phyloP scores from a whole-genome alignment of 2,113 vertebrate species.

The Cyphomyrus plagiostoma region DNA sequence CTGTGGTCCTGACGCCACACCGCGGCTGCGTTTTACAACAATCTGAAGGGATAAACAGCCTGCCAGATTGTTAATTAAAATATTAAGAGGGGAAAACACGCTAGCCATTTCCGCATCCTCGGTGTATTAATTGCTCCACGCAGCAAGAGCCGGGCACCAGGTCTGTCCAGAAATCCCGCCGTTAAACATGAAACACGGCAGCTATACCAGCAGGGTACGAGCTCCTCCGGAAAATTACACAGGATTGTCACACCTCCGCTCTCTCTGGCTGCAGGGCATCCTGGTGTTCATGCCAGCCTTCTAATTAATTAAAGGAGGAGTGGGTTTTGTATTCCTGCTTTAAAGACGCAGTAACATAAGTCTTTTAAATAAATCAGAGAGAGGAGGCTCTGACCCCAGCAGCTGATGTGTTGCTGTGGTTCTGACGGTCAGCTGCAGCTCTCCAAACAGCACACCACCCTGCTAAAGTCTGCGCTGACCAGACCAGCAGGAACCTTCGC shows the following conservation, averaged over 20 bases:
- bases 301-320: slow-evolving; percentile 1
- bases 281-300: background rate
- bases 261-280: background rate
- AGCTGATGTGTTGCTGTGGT: background rate
- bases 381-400: background rate
- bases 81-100: background rate
- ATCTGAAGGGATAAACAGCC: background rate
- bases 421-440: background rate
- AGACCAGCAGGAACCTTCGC: background rate
- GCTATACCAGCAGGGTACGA: background rate
- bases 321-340: background rate
- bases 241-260: background rate
- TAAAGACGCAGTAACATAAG: background rate
- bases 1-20: background rate
- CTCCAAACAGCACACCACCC: background rate
- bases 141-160: background rate
- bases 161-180: background rate
- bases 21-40: background rate
- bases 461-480: background rate
- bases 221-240: background rate
- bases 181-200: background rate
- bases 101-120: background rate
- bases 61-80: background rate
- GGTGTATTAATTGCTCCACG: background rate
- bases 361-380: background rate